Conservation (phyloP, 1,140 invertebrate genomes). For the Ooceraea biroi region DNA sequence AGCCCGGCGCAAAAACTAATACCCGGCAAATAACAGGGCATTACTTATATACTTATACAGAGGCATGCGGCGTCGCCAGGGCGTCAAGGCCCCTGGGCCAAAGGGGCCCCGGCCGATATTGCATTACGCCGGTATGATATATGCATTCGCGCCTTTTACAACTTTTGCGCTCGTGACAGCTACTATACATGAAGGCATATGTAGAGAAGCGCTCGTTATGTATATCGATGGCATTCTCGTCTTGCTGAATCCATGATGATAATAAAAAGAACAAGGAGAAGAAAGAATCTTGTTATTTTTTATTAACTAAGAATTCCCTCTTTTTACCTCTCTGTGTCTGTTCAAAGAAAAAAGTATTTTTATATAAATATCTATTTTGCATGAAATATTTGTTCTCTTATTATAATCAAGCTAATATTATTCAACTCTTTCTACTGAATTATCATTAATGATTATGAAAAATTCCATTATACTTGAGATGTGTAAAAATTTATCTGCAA, state of each 20-base stretch:
- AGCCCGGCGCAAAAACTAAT: slow-evolving; percentile 79
- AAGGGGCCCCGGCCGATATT: slow-evolving; percentile 73
- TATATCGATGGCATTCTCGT: slow-evolving; percentile 27
- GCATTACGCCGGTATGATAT: slow-evolving; percentile 78
- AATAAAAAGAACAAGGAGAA: slow-evolving; percentile 16
- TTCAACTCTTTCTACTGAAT: slow-evolving; percentile 8
- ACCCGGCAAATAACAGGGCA: slow-evolving; percentile 79
- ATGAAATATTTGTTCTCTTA: not conserved
- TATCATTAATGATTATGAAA: too few species aligned
- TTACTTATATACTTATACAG: slow-evolving; percentile 80
- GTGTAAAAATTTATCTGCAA: not conserved
- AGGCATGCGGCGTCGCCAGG: slow-evolving; percentile 43
- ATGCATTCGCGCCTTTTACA: slow-evolving; percentile 78
- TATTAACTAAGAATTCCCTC: not conserved
- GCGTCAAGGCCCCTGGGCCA: slow-evolving; percentile 68
- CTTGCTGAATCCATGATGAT: slow-evolving; percentile 18
- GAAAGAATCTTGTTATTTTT: not conserved
- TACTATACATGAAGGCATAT: slow-evolving; percentile 39
- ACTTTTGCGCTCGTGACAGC: slow-evolving; percentile 62
- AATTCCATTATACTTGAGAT: too few species aligned
- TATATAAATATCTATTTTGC: too few species aligned
- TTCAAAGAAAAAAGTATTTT: too few species aligned
- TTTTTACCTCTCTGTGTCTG: not conserved
- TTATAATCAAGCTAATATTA: not conserved
- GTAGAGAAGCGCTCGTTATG: not conserved